Evolutionary conservation across 2,113 vertebrate genomes (phyloP).

Genomic region (Spilogale gracilis): DNA sequence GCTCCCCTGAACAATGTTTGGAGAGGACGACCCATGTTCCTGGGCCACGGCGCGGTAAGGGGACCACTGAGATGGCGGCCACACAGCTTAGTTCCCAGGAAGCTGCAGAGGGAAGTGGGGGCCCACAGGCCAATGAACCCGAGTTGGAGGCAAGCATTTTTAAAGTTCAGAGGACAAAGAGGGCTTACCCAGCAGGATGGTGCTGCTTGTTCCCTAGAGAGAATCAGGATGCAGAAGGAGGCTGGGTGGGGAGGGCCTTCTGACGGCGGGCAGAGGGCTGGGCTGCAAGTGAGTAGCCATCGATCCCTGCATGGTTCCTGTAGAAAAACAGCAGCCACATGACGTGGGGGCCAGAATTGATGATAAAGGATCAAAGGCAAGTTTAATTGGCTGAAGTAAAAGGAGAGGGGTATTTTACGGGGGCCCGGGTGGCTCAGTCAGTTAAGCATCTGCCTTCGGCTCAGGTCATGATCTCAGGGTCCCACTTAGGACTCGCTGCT

Average conservation of each 20-base stretch:
- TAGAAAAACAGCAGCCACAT: fast-evolving
- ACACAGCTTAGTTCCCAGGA: not conserved
- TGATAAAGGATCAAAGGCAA: not conserved
- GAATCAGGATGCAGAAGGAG: not conserved
- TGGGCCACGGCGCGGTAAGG: fast-evolving
- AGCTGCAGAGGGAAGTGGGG: not conserved
- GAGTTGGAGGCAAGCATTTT: not conserved
- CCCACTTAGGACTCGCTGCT: too few species aligned
- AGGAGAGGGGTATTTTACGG: not conserved
- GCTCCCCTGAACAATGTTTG: not conserved
- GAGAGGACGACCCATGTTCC: not conserved
- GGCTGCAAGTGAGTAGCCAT: fast-evolving
- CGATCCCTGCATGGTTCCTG: fast-evolving
- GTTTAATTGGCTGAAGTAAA: not conserved
- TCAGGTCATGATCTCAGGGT: too few species aligned
- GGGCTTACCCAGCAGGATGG: not conserved
- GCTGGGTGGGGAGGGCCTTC: not conserved
- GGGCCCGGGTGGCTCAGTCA: too few species aligned
- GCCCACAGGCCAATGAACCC: not conserved
- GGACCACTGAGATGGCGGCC: fast-evolving
- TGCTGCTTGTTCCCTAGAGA: not conserved
- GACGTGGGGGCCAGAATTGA: fast-evolving
- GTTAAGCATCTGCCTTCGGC: too few species aligned
- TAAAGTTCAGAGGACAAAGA: not conserved
- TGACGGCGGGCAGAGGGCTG: fast-evolving